Base-by-base conservation (phyloP, 1,140 invertebrate species). In the Sinonovacula constricta region DNA sequence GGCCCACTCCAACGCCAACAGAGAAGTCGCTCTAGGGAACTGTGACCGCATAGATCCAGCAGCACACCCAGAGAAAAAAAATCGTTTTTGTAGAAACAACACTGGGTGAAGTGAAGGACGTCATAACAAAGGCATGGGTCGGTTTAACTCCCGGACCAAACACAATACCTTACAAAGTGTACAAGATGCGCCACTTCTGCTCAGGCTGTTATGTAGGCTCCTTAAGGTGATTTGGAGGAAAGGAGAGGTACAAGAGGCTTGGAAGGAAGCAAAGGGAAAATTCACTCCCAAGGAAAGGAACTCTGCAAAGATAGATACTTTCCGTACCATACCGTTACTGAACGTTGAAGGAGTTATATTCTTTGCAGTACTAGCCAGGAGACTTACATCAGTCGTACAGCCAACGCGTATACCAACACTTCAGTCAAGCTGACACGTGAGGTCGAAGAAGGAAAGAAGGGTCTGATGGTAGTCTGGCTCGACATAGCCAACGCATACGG, bases 401-500 rank as follows among this genome's bases (percentile, higher is more conserved):
- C 7, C 39, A 71, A 79, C 65, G 53, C 15, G 22, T 79, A 71
- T 36, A 71, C 71, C 7, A 31, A 71, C 59, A 62, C 57, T 22
- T 49, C 67, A 34, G 60, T 79, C 4, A 60, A 79, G 39, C 39
- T 45, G 39, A 45, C 18, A 45, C 39, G 67, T 15, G 24, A 60
- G 12, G 39, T 67, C 60, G 18, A 54, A 3, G 56, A 75, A 63
- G 65, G 66, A 15, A 65, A 59, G 51, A 59, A 5, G 49, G 39
- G 18, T 28, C 1, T 71, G n/a, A 49, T 69, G 14, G 67, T 81
- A 18, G 18, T 70, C 39, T 81, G 72, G 79, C 34, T 77, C 2
- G 74, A 78, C 36, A 22, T 70, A 33, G 72, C 39, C 39, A 45
- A 18, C 18, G 39, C 39, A 7, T 28, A 60, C 18, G 28, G 57